Evolutionary conservation across 2,888 invertebrate genomes (phyloP), one percentile per base, ranked within the genome.

Genomic region (Andrena chrysosceles): DNA sequence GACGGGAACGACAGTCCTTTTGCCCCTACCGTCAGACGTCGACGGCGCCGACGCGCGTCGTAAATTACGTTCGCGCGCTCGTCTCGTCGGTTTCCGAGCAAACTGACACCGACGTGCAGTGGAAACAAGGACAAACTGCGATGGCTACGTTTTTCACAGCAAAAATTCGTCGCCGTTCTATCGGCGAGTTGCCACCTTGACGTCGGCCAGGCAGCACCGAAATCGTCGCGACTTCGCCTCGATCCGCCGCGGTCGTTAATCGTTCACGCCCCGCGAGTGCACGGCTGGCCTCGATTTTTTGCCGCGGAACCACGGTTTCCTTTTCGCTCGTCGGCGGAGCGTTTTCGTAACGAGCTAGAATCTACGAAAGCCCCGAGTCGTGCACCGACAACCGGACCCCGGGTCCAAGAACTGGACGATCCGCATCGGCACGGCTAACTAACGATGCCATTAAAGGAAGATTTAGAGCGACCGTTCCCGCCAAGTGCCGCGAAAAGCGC

Each of bases 381-480:
- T 69, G 62, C 62, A 26, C 10, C n/a, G 54, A 8, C 4, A 54
- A 10, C 33, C 60, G 20, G 62, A 54, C 56, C 54, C 63, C 1
- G 48, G 33, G 31, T 69, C 77, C 42, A 63, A 70, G 42, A 56
- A 77, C 68, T 56, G 71, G 82, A 70, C 54, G 69, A 77, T 69
- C 63, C 63, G 70, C 54, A 54, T 62, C 63, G 49, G 54, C 7
- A 72, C 69, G 75, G 69, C 73, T 60, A 64, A 74, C 82, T 59
- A 77, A 79, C 76, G 69, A 70, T 63, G 86, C 86, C 88, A 74
- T 91, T 89, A 87, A 87, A 88, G 84, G 83, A 89, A 91, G 90
- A 91, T 91, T 90, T 90, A 90, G 87, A 82, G 83, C 87, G 79
- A 81, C 70, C 73, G 72, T 76, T 80, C 59, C 20, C 81, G 76